Evolutionary conservation across 2,113 vertebrate species (phyloP), one percentile per base, ranked within the genome.

Genomic region (Xenus cinereus): DNA sequence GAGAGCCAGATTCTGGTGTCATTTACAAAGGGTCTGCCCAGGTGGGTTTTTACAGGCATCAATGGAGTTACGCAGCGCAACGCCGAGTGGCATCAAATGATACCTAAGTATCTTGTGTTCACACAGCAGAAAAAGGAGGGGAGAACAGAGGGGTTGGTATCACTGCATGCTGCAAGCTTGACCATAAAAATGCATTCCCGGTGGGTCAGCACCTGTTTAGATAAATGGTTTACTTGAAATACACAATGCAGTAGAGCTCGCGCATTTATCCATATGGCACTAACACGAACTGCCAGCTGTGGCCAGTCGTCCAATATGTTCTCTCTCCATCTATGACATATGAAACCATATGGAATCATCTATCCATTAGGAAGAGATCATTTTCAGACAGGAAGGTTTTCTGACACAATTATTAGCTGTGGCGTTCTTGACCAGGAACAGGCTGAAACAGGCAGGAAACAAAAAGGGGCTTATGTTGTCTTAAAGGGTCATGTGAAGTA

Each of bases 301-400:
- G 96, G 94, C 90, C 89, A 90, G 93, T 87, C 56, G 68, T 87
- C 90, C 95, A 95, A 94, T 97, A 96, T 93, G 93, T 96, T 95
- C 78, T 68, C 83, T 74, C 85, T 86, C 93, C 81, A 69, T 84
- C 97, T 96, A 90, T 87, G 95, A 97, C 96, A 97, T 85, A 91
- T 27, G 74, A 95, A 95, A 96, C 96, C 94, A 97, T 97, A 96
- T 93, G 95, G 97, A 96, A 95, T 82, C 89, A 93, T 95, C 95
- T 93, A 80, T 89, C 96, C 94, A 97, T 97, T 97, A 97, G 92
- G 95, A 96, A 95, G 97, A 96, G 89, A 97, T 95, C 82, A 96
- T 97, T 96, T 96, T 96, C 96, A 96, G 96, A 80, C 92, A 91
- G 81, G 81, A 94, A 89, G 59, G 71, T 85, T 91, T 96, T 78